Base-by-base conservation (phyloP, 2,888 invertebrate genomes). In the Acanthosoma haemorrhoidale region DNA sequence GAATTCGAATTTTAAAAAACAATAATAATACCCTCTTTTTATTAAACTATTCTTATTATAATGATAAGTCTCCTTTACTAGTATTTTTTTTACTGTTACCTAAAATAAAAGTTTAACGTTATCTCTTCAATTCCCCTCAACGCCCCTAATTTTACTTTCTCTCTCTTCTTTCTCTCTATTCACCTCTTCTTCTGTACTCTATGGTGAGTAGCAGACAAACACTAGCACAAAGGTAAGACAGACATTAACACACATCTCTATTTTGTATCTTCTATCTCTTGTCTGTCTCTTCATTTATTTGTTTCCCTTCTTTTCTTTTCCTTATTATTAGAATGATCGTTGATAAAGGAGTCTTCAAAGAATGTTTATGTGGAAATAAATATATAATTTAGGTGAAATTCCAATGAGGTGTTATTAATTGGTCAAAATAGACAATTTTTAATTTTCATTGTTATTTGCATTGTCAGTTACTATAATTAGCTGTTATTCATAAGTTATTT, bases 151-250 rank as follows among this genome's bases (percentile, higher is more conserved):
- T 68, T 68, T 73, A 71, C 72, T 71, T 71, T 74, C 72, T 77
- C 71, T 75, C 71, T 75, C 71, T 75, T 74, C 70, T 75, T 64
- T 75, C 66, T 74, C 71, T 74, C 70, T 74, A 74, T 76, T 66
- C 63, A 70, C 73, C 70, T 34, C 72, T 75, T 69, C 69, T 73
- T 71, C 70, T 36, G 39, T 70, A 67, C 69, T 66, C 63, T 21
- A 70, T 68, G 68, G 58, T 60, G 72, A 72, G 70, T 71, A 72
- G 73, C 72, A 73, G 74, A 74, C 70, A 74, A 75, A 74, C 69
- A 61, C 66, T 74, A 74, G 72, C 70, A 70, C 68, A 57, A 70
- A 72, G 75, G 75, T 75, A 74, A 75, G 75, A 73, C 71, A 71
- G 68, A 73, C 69, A 70, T 41, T n/a, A 58, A 61, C 43, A 51